Evolutionary conservation across 2,113 vertebrate species (phyloP), one percentile per base, ranked within the genome.

Genomic region (Sarotherodon lohbergeri): DNA sequence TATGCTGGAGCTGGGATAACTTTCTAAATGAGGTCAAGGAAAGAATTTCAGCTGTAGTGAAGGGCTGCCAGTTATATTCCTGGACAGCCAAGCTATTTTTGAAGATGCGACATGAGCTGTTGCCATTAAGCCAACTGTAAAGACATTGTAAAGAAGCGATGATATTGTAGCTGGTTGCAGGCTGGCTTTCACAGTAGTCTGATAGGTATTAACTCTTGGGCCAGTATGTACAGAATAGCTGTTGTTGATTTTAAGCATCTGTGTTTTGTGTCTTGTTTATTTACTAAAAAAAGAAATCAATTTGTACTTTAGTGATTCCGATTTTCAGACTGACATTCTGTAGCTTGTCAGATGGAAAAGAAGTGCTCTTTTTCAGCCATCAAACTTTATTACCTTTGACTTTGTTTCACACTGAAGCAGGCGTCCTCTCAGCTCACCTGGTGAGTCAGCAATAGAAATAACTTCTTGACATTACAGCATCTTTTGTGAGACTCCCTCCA

Each of bases 31-130:
- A 83, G 90, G 88, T 85, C 80, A 86, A 80, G 89, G 87, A 86
- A 91, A 84, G 93, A 95, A 96, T 93, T 83, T 93, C 90, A 96
- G 92, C 93, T 90, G 89, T 24, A 90, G 85, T 87, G 81, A 81
- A 52, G 24, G 22, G 76, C 88, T 92, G 92, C 94, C 95, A 94
- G 92, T 83, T 92, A 76, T 95, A 96, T 95, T 95, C 87, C 85
- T 90, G 92, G 94, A 61, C 86, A 54, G 34, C 54, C 3, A 19
- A 39, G 91, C 88, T 96, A 96, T 96, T 96, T 94, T 89, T 92
- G 93, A 88, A 81, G 56, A 19, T 41, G 80, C 76, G 24, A 86
- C 83, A 80, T 90, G 92, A 92, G 57, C 68, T 61, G 50, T 50
- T 84, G 32, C 61, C 59, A 56, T 88, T 39, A 86, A 73, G 57